Evolutionary conservation across 2,113 vertebrate genomes (phyloP).

Genomic region (Ceyx margarethae): DNA sequence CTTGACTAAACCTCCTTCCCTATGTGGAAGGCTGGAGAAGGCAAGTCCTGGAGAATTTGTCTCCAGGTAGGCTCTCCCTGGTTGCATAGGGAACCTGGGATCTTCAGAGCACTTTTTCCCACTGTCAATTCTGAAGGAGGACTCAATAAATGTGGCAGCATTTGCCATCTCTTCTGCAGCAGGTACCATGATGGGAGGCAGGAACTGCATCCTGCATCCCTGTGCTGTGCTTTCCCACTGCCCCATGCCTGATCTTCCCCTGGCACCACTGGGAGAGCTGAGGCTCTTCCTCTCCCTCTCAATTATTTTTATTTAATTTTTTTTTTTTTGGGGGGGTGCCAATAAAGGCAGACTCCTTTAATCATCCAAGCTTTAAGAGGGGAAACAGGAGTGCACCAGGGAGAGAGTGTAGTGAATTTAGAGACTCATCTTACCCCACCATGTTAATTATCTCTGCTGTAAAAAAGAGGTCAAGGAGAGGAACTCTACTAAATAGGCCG

Average conservation of each 20-base stretch:
- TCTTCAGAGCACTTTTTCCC: background rate
- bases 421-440: slow-evolving; percentile 71
- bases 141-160: fast-evolving
- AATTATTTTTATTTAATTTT: slow-evolving; percentile 59
- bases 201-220: background rate
- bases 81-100: background rate
- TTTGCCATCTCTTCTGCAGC: background rate
- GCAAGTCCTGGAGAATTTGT: background rate
- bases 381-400: slow-evolving; percentile 39
- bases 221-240: background rate
- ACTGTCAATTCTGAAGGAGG: background rate
- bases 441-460: slow-evolving; percentile 71
- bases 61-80: background rate
- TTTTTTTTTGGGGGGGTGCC: slow-evolving; percentile 22
- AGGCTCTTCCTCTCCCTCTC: slow-evolving; percentile 52
- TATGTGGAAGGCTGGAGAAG: fast-evolving
- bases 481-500: slow-evolving; percentile 74
- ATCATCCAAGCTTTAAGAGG: slow-evolving; percentile 39
- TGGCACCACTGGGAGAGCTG: background rate
- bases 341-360: slow-evolving; percentile 43
- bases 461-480: slow-evolving; percentile 68
- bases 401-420: slow-evolving; percentile 71
- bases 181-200: background rate
- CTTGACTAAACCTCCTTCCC: background rate
- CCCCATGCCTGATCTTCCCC: background rate